Conservation (phyloP, 2,797 vertebrate species). For the Limnodromus scolopaceus region DNA sequence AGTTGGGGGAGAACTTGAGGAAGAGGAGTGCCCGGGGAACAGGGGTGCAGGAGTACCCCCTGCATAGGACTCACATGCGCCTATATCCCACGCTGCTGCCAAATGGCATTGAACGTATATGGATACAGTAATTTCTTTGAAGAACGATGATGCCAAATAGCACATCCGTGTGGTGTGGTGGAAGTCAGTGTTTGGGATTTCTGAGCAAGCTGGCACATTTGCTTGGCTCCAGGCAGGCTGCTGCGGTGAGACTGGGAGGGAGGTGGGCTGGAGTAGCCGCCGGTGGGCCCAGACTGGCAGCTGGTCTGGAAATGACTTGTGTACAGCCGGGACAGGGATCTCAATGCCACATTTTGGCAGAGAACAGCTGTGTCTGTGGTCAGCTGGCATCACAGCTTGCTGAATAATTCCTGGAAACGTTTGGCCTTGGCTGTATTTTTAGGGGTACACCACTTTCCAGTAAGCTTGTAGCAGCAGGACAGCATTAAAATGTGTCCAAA, state of each 20-base stretch:
- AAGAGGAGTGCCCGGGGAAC: not conserved
- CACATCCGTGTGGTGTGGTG: rapidly evolving
- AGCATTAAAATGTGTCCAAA: not conserved
- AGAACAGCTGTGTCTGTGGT: not conserved
- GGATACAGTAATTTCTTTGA: not conserved
- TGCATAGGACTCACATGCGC: rapidly evolving
- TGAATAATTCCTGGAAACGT: not conserved
- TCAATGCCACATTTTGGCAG: not conserved
- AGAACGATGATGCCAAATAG: not conserved
- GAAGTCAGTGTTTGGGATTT: not conserved
- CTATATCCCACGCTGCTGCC: not conserved
- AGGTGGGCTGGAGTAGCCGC: not conserved
- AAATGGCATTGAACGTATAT: rapidly evolving
- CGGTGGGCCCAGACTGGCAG: not conserved
- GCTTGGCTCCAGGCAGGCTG: rapidly evolving
- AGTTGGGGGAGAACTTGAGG: not conserved
- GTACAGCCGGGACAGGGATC: rapidly evolving
- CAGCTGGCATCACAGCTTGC: not conserved
- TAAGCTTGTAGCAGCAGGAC: not conserved
- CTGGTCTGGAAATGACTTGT: not conserved
- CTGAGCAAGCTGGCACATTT: not conserved
- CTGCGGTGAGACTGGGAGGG: not conserved
- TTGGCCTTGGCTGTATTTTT: not conserved
- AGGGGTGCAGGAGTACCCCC: not conserved
- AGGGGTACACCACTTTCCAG: not conserved